Conservation (phyloP, 2,797 vertebrate genomes). For the Aplochiton taeniatus region DNA sequence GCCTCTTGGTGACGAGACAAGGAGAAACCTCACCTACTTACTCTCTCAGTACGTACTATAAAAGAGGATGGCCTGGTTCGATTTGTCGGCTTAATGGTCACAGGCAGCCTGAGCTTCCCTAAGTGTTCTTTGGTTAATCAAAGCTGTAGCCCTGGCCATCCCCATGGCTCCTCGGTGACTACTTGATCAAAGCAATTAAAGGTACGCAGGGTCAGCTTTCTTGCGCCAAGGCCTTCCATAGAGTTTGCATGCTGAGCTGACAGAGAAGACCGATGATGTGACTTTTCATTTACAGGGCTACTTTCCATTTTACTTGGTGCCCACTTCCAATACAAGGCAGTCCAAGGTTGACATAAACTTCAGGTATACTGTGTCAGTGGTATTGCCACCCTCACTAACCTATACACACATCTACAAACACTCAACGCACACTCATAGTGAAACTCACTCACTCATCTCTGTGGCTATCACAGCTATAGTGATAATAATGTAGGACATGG, state of each 20-base stretch:
- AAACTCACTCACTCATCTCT: too few relatives aligned
- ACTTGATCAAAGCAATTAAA: constrained; percentile 56
- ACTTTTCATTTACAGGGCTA: constrained; percentile 42
- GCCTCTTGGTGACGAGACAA: not conserved
- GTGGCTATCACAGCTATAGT: too few relatives aligned
- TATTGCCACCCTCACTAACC: not conserved
- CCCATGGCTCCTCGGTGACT: constrained; percentile 13
- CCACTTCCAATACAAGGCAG: not conserved
- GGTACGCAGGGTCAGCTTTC: constrained; percentile 11
- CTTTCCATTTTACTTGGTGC: constrained; percentile 40
- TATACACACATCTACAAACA: not conserved
- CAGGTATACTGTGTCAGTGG: not conserved
- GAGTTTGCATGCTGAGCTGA: constrained; percentile 26
- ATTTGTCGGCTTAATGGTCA: too few relatives aligned
- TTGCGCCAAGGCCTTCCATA: not conserved
- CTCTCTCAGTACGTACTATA: too few relatives aligned
- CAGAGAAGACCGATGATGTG: constrained; percentile 41
- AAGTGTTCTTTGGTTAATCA: constrained; percentile 39
- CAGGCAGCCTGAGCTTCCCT: constrained; percentile 26
- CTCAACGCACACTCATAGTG: too few relatives aligned
- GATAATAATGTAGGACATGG: too few relatives aligned
- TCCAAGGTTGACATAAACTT: constrained; percentile 8
- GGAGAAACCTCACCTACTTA: too few relatives aligned
- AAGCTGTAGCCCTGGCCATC: constrained; percentile 24
- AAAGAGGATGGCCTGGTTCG: not conserved